A percentile compares a stretch with the other conserved stretches of the same genome.
phyloP scores from a whole-genome alignment of 2,113 vertebrate species.

The Ciconia boyciana region DNA sequence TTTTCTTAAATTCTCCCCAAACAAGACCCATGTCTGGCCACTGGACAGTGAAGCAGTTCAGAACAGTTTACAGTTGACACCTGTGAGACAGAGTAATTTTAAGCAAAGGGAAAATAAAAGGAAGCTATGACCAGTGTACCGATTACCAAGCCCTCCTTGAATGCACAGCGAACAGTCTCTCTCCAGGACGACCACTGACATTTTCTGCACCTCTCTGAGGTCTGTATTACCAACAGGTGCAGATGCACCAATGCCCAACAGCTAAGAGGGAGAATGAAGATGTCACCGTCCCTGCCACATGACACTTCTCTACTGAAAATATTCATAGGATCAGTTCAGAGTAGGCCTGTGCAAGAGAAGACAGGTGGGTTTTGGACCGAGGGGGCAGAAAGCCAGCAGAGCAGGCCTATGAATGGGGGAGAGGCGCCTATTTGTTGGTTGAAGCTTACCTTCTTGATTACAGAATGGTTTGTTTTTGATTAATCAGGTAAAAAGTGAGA shows the following conservation, averaged over 20 bases:
- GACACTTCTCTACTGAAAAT: not conserved
- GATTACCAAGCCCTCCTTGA: not conserved
- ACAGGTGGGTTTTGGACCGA: not conserved
- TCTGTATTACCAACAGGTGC: not conserved
- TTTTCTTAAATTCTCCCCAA: not conserved
- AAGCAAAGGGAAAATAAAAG: not conserved
- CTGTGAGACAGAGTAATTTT: not conserved
- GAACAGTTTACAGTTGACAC: not conserved
- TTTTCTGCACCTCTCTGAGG: not conserved
- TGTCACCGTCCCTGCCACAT: fast-evolving
- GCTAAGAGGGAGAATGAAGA: not conserved
- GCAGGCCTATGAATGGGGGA: not conserved
- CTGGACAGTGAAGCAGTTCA: not conserved
- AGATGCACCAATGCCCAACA: not conserved
- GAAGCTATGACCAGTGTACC: fast-evolving
- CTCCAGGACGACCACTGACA: fast-evolving
- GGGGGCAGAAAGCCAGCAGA: not conserved
- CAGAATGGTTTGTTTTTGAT: not conserved
- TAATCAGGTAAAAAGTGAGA: not conserved
- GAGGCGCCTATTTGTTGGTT: not conserved
- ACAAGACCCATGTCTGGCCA: not conserved
- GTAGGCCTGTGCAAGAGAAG: not conserved
- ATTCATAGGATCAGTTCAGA: not conserved
- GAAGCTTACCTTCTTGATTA: not conserved
- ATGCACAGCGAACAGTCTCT: not conserved